Percentiles rank a stretch among this genome's conserved stretches.
These are phyloP conservation scores for Mycetomoellerius zeteki DNA, from an alignment of 1,140 invertebrate genomes.

Conservation along the genomic window DNA sequence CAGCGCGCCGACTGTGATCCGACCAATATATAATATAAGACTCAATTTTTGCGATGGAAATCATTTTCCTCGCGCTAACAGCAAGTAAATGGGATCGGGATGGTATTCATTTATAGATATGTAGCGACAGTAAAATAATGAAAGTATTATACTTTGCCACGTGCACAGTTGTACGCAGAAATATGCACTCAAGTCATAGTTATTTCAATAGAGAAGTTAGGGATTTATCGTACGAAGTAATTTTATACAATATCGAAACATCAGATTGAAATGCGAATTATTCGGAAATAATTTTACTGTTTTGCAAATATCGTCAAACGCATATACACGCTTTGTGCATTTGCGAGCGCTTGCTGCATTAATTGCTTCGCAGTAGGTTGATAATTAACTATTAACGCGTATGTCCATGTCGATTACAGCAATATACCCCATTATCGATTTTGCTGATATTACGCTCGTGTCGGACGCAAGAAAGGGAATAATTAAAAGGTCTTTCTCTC, in stretches of 20 bases:
- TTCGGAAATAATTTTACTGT: constrained; percentile 23
- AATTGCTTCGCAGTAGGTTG: constrained; percentile 40
- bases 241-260: background rate
- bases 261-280: constrained; percentile 24
- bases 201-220: background rate
- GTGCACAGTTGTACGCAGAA: background rate
- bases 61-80: constrained; percentile 55
- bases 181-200: background rate
- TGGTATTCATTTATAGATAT: background rate
- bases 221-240: constrained; percentile 18
- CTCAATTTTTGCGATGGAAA: constrained; percentile 54
- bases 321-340: constrained; percentile 22
- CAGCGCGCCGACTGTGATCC: background rate
- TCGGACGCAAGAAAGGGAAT: constrained; percentile 3
- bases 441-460: background rate
- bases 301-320: constrained; percentile 29
- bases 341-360: constrained; percentile 28
- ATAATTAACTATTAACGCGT: constrained; percentile 54
- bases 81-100: constrained; percentile 50
- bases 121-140: background rate
- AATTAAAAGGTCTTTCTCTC: constrained; percentile 2
- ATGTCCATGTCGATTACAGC: constrained; percentile 2
- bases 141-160: background rate
- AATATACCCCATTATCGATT: constrained; percentile 7
- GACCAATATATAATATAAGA: constrained; percentile 18